Percentiles rank a stretch among this genome's conserved stretches.
Evolutionary conservation across 2,113 vertebrate species (phyloP).

Genomic region (Spilogale gracilis): DNA sequence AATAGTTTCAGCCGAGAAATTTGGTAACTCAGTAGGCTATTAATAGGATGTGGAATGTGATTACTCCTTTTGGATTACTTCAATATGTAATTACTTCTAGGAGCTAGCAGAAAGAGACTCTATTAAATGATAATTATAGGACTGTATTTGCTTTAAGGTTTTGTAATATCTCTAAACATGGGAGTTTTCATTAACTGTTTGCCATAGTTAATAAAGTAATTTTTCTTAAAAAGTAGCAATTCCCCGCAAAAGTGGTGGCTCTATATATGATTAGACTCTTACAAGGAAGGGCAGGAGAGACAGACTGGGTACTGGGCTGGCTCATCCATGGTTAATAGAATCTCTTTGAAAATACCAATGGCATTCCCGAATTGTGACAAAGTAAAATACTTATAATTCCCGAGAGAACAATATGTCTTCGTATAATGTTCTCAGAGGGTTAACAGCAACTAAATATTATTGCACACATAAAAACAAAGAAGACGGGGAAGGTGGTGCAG

Average conservation of each 20-base stretch:
- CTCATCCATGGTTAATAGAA: conserved; percentile 46
- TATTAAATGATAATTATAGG: conserved; percentile 88
- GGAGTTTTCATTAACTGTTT: conserved; percentile 87
- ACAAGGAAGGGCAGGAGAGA: conserved; percentile 44
- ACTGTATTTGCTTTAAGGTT: conserved; percentile 87
- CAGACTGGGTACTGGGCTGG: neutral
- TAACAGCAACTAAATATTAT: neutral
- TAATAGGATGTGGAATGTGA: conserved; percentile 87
- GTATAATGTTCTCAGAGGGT: conserved; percentile 26
- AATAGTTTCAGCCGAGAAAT: conserved; percentile 83
- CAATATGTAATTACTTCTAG: conserved; percentile 90
- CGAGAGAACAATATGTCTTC: neutral
- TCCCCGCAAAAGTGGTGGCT: conserved; percentile 73
- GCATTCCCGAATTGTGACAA: neutral
- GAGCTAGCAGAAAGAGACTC: conserved; percentile 86
- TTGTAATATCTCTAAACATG: conserved; percentile 85
- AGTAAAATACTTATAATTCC: neutral
- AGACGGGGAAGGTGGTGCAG: neutral
- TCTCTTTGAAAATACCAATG: conserved; percentile 16
- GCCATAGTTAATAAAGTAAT: conserved; percentile 87
- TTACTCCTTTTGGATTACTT: conserved; percentile 87
- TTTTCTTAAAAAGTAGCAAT: conserved; percentile 85
- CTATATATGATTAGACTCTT: conserved; percentile 54
- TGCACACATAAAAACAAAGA: neutral
- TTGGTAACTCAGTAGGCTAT: conserved; percentile 86